A percentile compares a stretch with the other conserved stretches of the same genome.
phyloP scores from a whole-genome alignment of 2,113 vertebrate genomes.

The Notiomystis cincta region DNA sequence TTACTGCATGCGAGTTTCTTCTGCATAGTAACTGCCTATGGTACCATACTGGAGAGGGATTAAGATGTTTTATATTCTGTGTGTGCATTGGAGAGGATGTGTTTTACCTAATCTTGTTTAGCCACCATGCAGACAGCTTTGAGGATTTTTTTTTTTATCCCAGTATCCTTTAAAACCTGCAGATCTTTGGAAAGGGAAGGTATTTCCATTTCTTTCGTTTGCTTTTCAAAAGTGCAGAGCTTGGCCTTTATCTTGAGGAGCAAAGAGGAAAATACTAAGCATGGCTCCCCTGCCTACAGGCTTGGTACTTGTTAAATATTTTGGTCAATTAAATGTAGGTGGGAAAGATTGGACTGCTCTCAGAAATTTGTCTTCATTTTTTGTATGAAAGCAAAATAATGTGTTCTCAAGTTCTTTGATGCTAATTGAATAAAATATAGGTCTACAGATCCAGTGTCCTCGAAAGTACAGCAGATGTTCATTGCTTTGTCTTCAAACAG shows the following conservation, averaged over 20 bases:
- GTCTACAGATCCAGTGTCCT: conserved; percentile 57
- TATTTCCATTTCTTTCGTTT: conserved; percentile 78
- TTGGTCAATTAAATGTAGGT: conserved; percentile 63
- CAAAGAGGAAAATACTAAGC: conserved; percentile 66
- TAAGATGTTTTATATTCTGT: conserved; percentile 79
- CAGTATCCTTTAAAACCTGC: conserved; percentile 69
- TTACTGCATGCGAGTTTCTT: neutral
- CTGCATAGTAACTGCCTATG: conserved; percentile 32
- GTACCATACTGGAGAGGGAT: conserved; percentile 47
- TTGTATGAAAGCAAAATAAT: neutral
- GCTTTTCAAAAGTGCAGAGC: conserved; percentile 50
- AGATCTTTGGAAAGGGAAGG: conserved; percentile 67
- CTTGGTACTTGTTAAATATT: conserved; percentile 78
- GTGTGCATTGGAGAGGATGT: conserved; percentile 80
- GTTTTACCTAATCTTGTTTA: conserved; percentile 86
- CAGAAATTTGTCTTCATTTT: neutral
- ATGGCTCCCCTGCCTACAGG: conserved; percentile 68
- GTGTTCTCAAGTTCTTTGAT: conserved; percentile 55
- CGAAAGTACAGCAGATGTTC: conserved; percentile 47
- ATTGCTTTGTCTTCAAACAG: conserved; percentile 50
- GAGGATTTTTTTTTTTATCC: conserved; percentile 73
- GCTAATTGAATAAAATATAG: conserved; percentile 66
- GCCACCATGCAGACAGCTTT: conserved; percentile 79
- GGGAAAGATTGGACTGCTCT: neutral
- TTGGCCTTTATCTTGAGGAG: conserved; percentile 63